phyloP scores from a whole-genome alignment of 2,797 vertebrate species.

The Botia almorhae region DNA sequence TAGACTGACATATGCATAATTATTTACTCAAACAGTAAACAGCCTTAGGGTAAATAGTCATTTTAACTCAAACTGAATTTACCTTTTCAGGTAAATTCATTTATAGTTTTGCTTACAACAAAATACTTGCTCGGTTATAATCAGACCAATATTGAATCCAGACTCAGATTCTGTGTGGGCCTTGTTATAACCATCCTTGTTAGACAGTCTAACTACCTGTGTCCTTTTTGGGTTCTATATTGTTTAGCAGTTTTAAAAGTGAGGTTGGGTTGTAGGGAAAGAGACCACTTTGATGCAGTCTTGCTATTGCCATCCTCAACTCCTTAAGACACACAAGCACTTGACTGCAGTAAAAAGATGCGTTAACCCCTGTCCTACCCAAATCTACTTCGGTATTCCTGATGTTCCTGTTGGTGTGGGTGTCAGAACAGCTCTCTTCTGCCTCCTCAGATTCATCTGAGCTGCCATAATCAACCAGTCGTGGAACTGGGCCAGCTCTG shows the following conservation, averaged over 20 bases:
- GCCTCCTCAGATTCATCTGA: slow-evolving; percentile 88
- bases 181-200: neutral
- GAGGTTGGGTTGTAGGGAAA: slow-evolving; percentile 93
- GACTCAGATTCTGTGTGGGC: too few species aligned
- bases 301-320: slow-evolving; percentile 79
- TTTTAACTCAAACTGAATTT: too few species aligned
- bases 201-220: neutral
- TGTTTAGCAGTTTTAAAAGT: slow-evolving; percentile 84
- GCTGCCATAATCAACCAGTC: slow-evolving; percentile 87
- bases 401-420: neutral
- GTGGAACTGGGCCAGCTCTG: neutral
- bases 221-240: slow-evolving; percentile 60
- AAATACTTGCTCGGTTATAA: too few species aligned
- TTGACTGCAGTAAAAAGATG: slow-evolving; percentile 4
- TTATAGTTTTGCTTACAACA: too few species aligned
- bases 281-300: slow-evolving; percentile 83
- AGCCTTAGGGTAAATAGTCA: too few species aligned
- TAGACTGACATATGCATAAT: too few species aligned
- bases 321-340: slow-evolving; percentile 78
- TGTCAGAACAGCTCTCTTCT: slow-evolving; percentile 11
- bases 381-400: neutral
- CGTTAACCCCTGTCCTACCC: neutral
- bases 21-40: too few species aligned
- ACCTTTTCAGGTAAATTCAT: too few species aligned
- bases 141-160: too few species aligned